A percentile compares a stretch with the other conserved stretches of the same genome.
phyloP scores from a whole-genome alignment of 2,888 invertebrate genomes.

The Drosophila glabriapex region DNA sequence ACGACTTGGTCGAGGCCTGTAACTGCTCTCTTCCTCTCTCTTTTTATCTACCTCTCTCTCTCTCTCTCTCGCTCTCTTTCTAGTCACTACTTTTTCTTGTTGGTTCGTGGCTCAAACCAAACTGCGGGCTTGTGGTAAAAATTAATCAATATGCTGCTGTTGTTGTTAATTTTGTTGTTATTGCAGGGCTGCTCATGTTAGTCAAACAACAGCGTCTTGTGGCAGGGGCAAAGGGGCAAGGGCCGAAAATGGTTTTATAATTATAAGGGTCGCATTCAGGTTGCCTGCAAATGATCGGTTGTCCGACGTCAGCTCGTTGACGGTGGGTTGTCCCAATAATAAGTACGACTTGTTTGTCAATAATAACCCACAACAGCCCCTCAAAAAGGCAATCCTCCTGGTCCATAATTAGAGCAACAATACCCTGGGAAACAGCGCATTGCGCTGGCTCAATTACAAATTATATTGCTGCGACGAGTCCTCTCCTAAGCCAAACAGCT shows the following conservation, averaged over 20 bases:
- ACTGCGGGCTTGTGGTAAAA: slow-evolving; percentile 56
- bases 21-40: slow-evolving; percentile 2
- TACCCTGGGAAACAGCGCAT: slow-evolving; percentile 25
- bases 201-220: slow-evolving; percentile 55
- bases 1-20: slow-evolving; percentile 44
- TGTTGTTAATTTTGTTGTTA: slow-evolving; percentile 47
- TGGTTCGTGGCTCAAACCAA: slow-evolving; percentile 26
- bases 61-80: background rate
- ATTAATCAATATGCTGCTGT: slow-evolving; percentile 72
- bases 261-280: slow-evolving; percentile 73
- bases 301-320: slow-evolving; percentile 53
- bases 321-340: slow-evolving; percentile 39
- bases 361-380: slow-evolving; percentile 31
- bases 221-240: slow-evolving; percentile 5
- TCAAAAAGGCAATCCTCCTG: slow-evolving; percentile 39
- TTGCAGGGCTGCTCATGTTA: slow-evolving; percentile 40
- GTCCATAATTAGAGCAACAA: slow-evolving; percentile 33
- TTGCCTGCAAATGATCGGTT: slow-evolving; percentile 74
- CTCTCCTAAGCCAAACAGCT: background rate
- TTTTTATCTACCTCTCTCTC: background rate
- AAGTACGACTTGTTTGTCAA: slow-evolving; percentile 59
- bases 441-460: slow-evolving; percentile 6
- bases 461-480: background rate
- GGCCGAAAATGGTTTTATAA: slow-evolving; percentile 71
- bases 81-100: background rate